Percentiles rank a stretch among this genome's conserved stretches.
These are phyloP conservation scores for Apoda limacodes DNA, from an alignment of 2,888 invertebrate species.

Conservation along the genomic window DNA sequence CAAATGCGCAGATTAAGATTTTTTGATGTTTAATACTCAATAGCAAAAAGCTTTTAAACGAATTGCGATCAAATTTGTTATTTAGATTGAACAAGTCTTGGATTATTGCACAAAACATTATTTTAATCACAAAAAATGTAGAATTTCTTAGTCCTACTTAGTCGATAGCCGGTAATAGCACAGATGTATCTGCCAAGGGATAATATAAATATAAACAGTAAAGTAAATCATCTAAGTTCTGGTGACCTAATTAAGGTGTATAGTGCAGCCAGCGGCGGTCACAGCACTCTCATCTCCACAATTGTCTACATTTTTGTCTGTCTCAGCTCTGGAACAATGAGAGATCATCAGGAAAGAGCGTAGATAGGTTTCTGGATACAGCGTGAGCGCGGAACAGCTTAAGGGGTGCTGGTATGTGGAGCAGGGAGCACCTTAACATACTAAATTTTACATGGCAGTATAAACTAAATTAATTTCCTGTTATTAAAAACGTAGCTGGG, in stretches of 20 bases:
- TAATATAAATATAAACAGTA: background rate
- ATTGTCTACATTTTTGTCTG: constrained; percentile 36
- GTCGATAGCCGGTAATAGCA: no score
- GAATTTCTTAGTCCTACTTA: no score
- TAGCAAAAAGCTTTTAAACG: no score
- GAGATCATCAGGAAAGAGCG: constrained; percentile 30
- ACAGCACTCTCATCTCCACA: constrained; percentile 29
- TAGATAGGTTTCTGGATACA: constrained; percentile 11
- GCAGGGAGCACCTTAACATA: background rate
- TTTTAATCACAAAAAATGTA: no score
- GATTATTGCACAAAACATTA: no score
- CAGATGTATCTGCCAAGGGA: no score
- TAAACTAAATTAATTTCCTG: no score
- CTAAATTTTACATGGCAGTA: background rate
- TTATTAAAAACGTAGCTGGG: no score
- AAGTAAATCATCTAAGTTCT: constrained; percentile 10
- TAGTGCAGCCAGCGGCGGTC: constrained; percentile 27
- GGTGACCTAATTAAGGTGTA: constrained; percentile 10
- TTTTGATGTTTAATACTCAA: no score
- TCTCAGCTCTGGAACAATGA: constrained; percentile 28
- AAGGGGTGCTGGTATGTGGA: background rate
- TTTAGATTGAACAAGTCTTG: no score
- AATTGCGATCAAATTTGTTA: no score
- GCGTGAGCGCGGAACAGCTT: constrained; percentile 2
- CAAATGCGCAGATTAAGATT: no score